Conservation (phyloP, 2,113 vertebrate genomes). For the Scopus umbretta region DNA sequence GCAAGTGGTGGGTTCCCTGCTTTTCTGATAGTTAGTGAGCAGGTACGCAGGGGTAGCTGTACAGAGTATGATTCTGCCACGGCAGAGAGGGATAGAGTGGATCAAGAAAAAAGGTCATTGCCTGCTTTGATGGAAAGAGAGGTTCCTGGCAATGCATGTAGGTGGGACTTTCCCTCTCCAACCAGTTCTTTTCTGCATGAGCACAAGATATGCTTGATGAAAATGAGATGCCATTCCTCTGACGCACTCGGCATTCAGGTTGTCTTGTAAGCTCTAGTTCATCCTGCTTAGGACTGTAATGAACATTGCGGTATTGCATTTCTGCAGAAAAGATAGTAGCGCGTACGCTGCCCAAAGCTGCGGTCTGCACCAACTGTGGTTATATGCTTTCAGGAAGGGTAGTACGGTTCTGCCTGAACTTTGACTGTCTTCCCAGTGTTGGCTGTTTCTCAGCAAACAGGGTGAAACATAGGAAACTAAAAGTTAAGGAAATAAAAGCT, state of each 20-base stretch:
- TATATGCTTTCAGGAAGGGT: background rate
- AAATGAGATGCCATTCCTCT: background rate
- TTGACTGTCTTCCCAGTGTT: background rate
- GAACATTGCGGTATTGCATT: background rate
- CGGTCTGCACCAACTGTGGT: background rate
- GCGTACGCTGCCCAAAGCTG: background rate
- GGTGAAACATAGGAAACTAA: background rate
- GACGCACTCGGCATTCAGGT: background rate
- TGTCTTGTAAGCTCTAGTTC: background rate
- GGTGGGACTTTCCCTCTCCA: background rate
- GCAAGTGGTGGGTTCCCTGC: background rate
- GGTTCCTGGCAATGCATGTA: background rate
- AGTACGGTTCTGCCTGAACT: background rate
- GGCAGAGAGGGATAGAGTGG: background rate
- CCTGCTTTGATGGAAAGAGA: background rate
- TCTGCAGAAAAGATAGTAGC: background rate
- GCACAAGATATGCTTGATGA: background rate
- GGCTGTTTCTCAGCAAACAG: background rate
- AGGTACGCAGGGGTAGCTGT: background rate
- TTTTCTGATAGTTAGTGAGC: background rate
- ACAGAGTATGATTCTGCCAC: accelerated
- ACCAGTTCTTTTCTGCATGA: background rate
- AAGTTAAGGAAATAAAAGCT: background rate
- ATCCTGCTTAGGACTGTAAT: background rate
- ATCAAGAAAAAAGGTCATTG: accelerated